Percentiles rank a stretch among this genome's conserved stretches.
These are phyloP conservation scores for Sylvilagus bachmani DNA, from an alignment of 2,113 vertebrate genomes.

Conservation along the genomic window DNA sequence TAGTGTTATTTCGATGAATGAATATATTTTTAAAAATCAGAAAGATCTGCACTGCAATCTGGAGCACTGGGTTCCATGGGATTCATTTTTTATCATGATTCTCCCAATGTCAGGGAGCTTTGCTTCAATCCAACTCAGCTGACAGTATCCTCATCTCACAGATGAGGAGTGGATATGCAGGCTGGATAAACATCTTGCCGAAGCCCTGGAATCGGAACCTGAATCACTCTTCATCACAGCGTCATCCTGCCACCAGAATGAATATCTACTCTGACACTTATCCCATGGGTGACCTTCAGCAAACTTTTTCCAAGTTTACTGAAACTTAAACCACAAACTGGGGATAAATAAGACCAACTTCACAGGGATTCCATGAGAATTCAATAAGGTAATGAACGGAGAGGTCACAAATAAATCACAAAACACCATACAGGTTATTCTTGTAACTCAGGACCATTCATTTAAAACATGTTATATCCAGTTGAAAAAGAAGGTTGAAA, in stretches of 20 bases:
- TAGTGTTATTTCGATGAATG: neutral
- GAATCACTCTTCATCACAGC: neutral
- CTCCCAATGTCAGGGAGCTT: neutral
- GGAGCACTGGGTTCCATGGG: neutral
- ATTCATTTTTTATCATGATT: neutral
- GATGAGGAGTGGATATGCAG: neutral
- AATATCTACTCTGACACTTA: neutral
- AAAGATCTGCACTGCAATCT: neutral
- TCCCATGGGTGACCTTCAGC: too few relatives aligned
- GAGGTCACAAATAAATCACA: neutral
- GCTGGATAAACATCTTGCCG: neutral
- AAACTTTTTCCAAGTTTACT: neutral
- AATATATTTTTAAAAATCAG: neutral
- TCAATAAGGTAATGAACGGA: neutral
- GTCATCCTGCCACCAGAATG: neutral
- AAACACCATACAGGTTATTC: neutral
- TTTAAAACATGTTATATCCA: neutral
- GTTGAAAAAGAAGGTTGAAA: slow-evolving; percentile 21
- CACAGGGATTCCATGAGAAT: neutral
- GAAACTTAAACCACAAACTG: neutral
- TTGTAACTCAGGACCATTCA: neutral
- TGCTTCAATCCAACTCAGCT: neutral
- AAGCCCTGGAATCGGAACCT: neutral
- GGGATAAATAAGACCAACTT: neutral
- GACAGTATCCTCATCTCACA: neutral